These are phyloP conservation scores for Piaya cayana DNA, from an alignment of 2,113 vertebrate species.

Conservation along the genomic window DNA sequence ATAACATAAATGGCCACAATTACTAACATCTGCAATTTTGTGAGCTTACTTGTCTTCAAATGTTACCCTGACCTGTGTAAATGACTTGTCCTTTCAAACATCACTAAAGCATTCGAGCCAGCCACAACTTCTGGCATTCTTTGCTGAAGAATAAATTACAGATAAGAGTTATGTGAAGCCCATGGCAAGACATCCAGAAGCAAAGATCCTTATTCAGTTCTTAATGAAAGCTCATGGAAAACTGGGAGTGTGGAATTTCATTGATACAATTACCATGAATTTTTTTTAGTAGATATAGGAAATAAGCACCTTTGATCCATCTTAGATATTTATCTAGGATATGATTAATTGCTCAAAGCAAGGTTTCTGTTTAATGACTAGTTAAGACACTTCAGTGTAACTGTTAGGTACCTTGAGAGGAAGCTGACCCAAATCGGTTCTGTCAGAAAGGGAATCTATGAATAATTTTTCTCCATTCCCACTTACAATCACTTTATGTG, in stretches of 20 bases:
- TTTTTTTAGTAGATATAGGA: not conserved
- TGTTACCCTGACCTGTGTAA: not conserved
- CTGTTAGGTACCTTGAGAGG: not conserved
- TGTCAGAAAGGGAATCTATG: not conserved
- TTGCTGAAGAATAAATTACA: not conserved
- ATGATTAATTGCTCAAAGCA: not conserved
- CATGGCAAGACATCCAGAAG: not conserved
- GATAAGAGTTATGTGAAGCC: not conserved
- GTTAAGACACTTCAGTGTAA: not conserved
- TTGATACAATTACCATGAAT: not conserved
- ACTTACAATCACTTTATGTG: not conserved
- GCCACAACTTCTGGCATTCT: not conserved
- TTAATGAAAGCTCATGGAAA: not conserved
- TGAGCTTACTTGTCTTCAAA: rapidly evolving
- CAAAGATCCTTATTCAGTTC: not conserved
- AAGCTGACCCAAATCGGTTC: not conserved
- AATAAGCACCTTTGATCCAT: not conserved
- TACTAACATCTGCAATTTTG: not conserved
- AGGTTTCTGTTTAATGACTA: not conserved
- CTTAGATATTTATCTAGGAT: not conserved
- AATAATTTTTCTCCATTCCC: not conserved
- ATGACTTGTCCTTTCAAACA: not conserved
- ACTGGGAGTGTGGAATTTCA: not conserved
- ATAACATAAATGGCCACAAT: not conserved
- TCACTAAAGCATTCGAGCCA: not conserved